These are phyloP conservation scores for Colaptes auratus DNA, from an alignment of 2,113 vertebrate genomes.

Conservation along the genomic window DNA sequence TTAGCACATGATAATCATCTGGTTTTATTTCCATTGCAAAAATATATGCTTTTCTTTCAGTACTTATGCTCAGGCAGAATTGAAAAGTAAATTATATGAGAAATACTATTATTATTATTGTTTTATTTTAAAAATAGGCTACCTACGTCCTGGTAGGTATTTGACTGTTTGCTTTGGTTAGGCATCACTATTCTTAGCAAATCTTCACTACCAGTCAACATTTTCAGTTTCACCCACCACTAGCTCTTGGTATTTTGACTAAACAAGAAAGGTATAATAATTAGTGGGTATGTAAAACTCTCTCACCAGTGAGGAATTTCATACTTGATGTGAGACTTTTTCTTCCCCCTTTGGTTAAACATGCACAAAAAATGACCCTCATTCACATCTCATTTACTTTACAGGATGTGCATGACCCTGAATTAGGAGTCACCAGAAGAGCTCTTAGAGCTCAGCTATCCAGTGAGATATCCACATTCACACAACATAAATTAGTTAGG, in stretches of 20 bases:
- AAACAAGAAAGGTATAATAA: neutral
- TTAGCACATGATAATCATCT: accelerated
- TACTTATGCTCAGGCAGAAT: neutral
- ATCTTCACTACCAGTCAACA: neutral
- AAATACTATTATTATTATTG: neutral
- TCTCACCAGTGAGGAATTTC: neutral
- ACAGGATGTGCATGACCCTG: accelerated
- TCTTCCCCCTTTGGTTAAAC: slow-evolving; percentile 6
- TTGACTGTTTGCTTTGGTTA: slow-evolving; percentile 34
- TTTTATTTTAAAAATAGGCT: neutral
- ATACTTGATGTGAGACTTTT: neutral
- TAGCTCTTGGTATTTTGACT: neutral
- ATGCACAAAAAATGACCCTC: neutral
- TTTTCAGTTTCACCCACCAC: slow-evolving; percentile 7
- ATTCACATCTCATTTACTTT: slow-evolving; percentile 1
- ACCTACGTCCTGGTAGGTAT: accelerated
- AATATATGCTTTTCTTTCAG: neutral
- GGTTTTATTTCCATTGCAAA: neutral
- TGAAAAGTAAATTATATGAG: neutral
- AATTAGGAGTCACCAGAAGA: neutral
- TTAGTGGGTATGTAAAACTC: neutral
- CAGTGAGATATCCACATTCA: neutral
- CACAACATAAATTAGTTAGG: neutral
- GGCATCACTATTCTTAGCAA: neutral
- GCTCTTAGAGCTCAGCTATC: neutral